Percentiles rank a stretch among this genome's conserved stretches.
Evolutionary conservation across 2,797 vertebrate genomes (phyloP).

Genomic region (Margarornis squamiger): DNA sequence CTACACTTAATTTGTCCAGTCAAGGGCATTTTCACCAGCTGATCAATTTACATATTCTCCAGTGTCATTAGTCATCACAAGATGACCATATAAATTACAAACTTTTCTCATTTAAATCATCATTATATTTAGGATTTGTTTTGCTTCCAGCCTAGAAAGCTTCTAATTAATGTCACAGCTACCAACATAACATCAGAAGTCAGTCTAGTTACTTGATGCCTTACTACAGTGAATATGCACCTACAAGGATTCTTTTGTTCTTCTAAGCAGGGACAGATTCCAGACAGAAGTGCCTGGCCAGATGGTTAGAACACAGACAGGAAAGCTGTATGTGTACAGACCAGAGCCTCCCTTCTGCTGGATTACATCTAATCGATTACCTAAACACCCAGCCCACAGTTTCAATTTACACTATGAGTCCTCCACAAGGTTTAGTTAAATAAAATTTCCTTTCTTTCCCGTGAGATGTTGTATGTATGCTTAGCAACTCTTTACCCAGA

Average conservation of each 20-base stretch:
- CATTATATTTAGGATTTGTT: constrained; percentile 65
- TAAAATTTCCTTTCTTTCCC: background rate
- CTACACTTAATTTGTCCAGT: constrained; percentile 74
- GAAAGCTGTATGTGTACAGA: background rate
- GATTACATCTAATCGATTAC: background rate
- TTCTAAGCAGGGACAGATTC: background rate
- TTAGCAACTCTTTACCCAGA: background rate
- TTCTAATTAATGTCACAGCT: constrained; percentile 52
- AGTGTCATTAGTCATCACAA: constrained; percentile 73
- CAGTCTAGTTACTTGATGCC: background rate
- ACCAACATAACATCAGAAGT: constrained; percentile 4
- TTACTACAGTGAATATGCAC: background rate
- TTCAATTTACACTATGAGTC: background rate
- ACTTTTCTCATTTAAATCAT: constrained; percentile 56
- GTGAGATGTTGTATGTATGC: accelerated
- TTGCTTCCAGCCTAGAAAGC: constrained; percentile 47
- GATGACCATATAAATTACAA: constrained; percentile 63
- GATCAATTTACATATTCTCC: constrained; percentile 77
- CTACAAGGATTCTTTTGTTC: background rate
- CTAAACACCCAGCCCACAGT: background rate
- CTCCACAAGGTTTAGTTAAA: background rate
- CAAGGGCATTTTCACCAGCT: constrained; percentile 78
- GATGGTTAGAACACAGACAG: background rate
- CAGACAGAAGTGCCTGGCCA: background rate
- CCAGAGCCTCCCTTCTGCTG: background rate